A percentile compares a stretch with the other conserved stretches of the same genome.
These are phyloP conservation scores for Gadus macrocephalus DNA, from an alignment of 2,113 vertebrate genomes.

Conservation along the genomic window DNA sequence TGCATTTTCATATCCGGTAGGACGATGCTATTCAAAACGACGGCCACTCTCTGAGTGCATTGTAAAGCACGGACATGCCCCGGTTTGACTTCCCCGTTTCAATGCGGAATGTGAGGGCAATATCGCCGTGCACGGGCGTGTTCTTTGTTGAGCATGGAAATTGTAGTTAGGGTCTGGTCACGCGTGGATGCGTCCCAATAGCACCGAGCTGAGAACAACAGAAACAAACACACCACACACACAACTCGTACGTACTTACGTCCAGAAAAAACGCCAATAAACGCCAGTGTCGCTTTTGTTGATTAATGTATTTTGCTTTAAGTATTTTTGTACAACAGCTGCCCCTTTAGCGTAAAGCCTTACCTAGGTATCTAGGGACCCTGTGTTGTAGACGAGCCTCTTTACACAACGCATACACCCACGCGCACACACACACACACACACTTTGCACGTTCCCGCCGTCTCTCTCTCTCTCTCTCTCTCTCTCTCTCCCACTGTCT, in stretches of 20 bases:
- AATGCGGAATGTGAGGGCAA: not conserved
- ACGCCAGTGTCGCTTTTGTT: no score
- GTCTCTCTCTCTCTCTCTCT: not conserved
- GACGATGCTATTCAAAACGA: constrained; percentile 17
- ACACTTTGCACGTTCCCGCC: no score
- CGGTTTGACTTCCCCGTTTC: constrained; percentile 24
- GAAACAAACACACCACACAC: not conserved
- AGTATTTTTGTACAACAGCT: no score
- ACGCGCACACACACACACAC: no score
- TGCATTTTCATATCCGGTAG: constrained; percentile 25
- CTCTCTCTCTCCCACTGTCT: not conserved
- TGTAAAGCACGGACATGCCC: constrained; percentile 17
- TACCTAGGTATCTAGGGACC: no score
- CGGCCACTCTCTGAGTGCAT: constrained; percentile 31
- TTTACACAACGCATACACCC: no score
- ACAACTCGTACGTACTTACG: not conserved
- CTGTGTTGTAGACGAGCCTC: no score
- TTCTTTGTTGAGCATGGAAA: constrained; percentile 21
- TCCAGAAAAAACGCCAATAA: no score
- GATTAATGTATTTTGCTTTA: no score
- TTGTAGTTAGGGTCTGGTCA: not conserved
- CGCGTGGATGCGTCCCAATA: not conserved
- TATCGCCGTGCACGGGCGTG: no score
- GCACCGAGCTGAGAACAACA: no score
- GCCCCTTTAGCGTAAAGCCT: no score